phyloP scores from a whole-genome alignment of 2,113 vertebrate species.

The Spea bombifrons region DNA sequence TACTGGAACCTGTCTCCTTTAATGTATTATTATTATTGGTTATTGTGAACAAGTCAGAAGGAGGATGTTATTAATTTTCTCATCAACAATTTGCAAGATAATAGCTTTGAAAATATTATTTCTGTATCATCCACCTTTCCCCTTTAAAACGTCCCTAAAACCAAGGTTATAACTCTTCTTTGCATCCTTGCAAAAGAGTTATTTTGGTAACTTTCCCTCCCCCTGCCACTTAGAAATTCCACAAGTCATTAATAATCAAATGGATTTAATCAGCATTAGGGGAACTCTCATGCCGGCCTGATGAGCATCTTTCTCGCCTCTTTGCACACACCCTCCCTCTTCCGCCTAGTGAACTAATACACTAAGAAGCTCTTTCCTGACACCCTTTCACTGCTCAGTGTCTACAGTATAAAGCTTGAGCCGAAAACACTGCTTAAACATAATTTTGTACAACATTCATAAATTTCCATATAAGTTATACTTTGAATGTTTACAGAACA shows the following conservation, averaged over 20 bases:
- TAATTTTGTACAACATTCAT: too few relatives aligned
- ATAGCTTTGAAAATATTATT: not conserved
- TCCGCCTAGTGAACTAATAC: conserved; percentile 18
- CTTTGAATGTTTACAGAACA: too few relatives aligned
- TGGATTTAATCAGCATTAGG: conserved; percentile 47
- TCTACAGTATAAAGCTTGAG: not conserved
- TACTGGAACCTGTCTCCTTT: too few relatives aligned
- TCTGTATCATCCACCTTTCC: not conserved
- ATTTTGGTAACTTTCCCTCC: conserved; percentile 39
- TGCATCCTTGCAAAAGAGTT: conserved; percentile 21
- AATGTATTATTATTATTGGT: too few relatives aligned
- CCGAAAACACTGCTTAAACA: too few relatives aligned
- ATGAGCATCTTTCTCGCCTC: conserved; percentile 37
- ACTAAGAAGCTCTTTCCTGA: conserved; percentile 5
- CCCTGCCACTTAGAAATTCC: conserved; percentile 43
- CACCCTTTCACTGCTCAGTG: conserved; percentile 6
- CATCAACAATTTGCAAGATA: conserved; percentile 2
- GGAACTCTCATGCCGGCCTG: conserved; percentile 39
- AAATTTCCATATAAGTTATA: too few relatives aligned
- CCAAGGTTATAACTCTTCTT: conserved; percentile 40
- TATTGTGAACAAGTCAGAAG: not conserved
- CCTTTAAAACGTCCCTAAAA: conserved; percentile 12
- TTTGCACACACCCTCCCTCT: conserved; percentile 26
- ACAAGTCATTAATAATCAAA: conserved; percentile 47
- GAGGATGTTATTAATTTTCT: not conserved